phyloP scores from a whole-genome alignment of 2,797 vertebrate species.

The Pyrocephalus nanus region DNA sequence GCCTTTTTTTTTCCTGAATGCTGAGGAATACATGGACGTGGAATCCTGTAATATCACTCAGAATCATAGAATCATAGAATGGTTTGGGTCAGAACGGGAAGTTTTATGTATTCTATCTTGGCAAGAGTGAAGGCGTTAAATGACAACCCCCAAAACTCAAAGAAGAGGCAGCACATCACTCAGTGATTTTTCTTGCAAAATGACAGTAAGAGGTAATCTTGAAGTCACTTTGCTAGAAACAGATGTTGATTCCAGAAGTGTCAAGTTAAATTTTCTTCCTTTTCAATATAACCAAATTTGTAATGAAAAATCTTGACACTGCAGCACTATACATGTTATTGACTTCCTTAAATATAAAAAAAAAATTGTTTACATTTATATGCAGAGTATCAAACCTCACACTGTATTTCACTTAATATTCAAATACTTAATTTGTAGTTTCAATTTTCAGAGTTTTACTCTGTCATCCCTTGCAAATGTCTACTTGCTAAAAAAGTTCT shows the following conservation, averaged over 20 bases:
- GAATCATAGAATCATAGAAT: background rate
- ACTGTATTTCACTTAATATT: background rate
- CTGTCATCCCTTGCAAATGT: background rate
- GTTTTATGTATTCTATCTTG: background rate
- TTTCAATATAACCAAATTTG: background rate
- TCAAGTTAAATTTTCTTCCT: background rate
- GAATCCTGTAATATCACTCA: background rate
- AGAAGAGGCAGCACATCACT: background rate
- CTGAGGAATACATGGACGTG: background rate
- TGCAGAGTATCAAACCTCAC: background rate
- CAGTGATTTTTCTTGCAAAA: background rate
- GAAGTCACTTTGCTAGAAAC: background rate
- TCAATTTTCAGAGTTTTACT: background rate
- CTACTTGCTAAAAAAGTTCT: background rate
- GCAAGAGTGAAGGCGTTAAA: constrained; percentile 22
- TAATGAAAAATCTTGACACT: background rate
- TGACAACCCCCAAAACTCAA: background rate
- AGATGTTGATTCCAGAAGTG: background rate
- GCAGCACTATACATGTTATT: background rate
- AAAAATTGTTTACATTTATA: background rate
- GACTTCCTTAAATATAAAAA: background rate
- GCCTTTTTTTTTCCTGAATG: constrained; percentile 3
- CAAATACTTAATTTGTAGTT: background rate
- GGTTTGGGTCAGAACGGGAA: background rate
- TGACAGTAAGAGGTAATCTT: background rate